A percentile compares a stretch with the other conserved stretches of the same genome.
phyloP scores from a whole-genome alignment of 2,888 invertebrate genomes.

The Dynastes tityus region DNA sequence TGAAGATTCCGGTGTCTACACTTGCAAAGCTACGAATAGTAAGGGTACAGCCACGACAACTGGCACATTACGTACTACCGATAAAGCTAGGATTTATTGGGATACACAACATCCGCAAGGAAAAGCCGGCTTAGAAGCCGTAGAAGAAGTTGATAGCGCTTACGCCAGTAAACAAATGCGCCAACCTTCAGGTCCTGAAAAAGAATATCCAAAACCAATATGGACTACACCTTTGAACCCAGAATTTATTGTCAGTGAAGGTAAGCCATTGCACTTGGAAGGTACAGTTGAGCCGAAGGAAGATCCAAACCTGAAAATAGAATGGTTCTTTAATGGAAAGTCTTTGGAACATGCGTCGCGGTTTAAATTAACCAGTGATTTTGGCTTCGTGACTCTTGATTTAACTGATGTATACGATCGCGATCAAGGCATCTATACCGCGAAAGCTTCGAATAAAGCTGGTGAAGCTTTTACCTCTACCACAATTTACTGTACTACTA shows the following conservation, averaged over 20 bases:
- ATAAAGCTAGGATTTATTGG: constrained; percentile 84
- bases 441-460: constrained; percentile 89
- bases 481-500: constrained; percentile 87
- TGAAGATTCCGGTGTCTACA: constrained; percentile 94
- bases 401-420: constrained; percentile 92
- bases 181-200: constrained; percentile 81
- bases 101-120: constrained; percentile 98
- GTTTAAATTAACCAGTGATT: constrained; percentile 94
- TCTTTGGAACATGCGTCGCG: constrained; percentile 89
- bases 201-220: constrained; percentile 86
- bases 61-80: constrained; percentile 88
- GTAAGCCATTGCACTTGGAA: constrained; percentile 91
- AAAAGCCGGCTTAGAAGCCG: constrained; percentile 88
- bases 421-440: constrained; percentile 95
- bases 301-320: constrained; percentile 91
- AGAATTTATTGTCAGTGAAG: constrained; percentile 86
- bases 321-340: constrained; percentile 96
- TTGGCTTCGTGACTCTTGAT: constrained; percentile 96
- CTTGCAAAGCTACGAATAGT: constrained; percentile 90
- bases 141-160: constrained; percentile 91
- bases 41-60: constrained; percentile 93
- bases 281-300: constrained; percentile 95
- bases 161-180: constrained; percentile 81
- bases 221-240: constrained; percentile 88
- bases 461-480: constrained; percentile 95